phyloP scores from a whole-genome alignment of 1,140 invertebrate species.

The Gyrodactylus salaris region DNA sequence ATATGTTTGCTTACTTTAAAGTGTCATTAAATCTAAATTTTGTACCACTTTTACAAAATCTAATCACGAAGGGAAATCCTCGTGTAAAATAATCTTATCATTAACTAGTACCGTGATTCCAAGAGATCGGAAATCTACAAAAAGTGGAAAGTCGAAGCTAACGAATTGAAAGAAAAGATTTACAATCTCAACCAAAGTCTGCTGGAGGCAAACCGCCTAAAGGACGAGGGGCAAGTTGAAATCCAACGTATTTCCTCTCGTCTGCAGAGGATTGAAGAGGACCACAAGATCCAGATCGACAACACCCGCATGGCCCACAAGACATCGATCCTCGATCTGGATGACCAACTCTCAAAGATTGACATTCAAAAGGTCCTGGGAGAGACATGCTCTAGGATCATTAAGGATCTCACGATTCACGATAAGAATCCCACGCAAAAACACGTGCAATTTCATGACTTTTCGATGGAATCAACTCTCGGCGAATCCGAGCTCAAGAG shows the following conservation, averaged over 20 bases:
- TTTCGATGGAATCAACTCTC: background rate
- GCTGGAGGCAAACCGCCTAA: background rate
- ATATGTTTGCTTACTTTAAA: too few relatives aligned
- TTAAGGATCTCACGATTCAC: background rate
- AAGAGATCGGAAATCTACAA: background rate
- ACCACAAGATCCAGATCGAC: background rate
- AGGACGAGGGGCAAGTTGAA: background rate
- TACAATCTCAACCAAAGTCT: background rate
- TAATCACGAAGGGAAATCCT: too few relatives aligned
- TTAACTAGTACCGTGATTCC: background rate
- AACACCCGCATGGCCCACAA: background rate
- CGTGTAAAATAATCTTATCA: too few relatives aligned
- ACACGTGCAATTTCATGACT: background rate
- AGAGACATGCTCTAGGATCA: background rate
- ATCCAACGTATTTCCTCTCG: background rate
- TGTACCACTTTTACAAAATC: too few relatives aligned
- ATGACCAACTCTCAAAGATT: background rate
- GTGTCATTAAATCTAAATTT: too few relatives aligned
- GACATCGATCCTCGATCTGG: background rate
- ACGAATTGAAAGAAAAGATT: background rate
- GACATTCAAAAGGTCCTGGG: background rate
- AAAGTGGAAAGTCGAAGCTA: background rate
- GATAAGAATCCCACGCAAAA: background rate
- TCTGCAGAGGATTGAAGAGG: background rate
- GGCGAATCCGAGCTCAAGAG: background rate